Percentiles rank a stretch among this genome's conserved stretches.
Conservation (phyloP, 2,888 invertebrate genomes). For the Protonemura montana region DNA sequence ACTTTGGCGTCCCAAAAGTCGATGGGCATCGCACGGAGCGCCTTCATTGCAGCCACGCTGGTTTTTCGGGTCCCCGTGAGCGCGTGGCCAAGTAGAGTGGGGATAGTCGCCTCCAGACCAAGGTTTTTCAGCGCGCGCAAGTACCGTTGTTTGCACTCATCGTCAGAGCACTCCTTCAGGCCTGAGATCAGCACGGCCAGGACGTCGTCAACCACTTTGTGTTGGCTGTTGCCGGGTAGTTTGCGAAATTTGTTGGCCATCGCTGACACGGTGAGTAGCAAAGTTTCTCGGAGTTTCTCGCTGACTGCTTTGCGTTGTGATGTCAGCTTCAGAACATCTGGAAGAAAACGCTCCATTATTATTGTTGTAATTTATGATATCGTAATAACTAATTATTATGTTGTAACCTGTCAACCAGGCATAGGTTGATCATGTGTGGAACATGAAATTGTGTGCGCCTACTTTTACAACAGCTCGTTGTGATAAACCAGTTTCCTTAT, state of each 20-base stretch:
- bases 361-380: conserved; percentile 38
- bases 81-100: conserved; percentile 66
- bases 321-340: conserved; percentile 61
- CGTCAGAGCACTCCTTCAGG: conserved; percentile 64
- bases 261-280: conserved; percentile 71
- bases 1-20: conserved; percentile 59
- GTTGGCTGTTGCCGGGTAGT: conserved; percentile 53
- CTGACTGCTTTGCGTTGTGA: conserved; percentile 60
- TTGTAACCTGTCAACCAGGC: too few relatives aligned
- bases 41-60: conserved; percentile 73
- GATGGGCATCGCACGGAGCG: conserved; percentile 65
- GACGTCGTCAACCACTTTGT: conserved; percentile 56
- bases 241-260: conserved; percentile 63
- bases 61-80: conserved; percentile 63
- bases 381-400: too few relatives aligned
- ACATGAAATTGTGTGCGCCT: too few relatives aligned
- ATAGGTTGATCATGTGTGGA: too few relatives aligned
- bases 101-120: conserved; percentile 66
- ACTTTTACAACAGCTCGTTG: too few relatives aligned
- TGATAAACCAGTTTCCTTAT: too few relatives aligned
- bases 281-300: conserved; percentile 70
- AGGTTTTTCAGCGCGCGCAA: conserved; percentile 77
- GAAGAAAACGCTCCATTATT: conserved; percentile 44
- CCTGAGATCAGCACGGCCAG: conserved; percentile 57
- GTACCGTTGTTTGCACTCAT: conserved; percentile 67